These are phyloP conservation scores for Hippocampus mohnikei DNA, from an alignment of 2,113 vertebrate genomes.

Conservation along the genomic window DNA sequence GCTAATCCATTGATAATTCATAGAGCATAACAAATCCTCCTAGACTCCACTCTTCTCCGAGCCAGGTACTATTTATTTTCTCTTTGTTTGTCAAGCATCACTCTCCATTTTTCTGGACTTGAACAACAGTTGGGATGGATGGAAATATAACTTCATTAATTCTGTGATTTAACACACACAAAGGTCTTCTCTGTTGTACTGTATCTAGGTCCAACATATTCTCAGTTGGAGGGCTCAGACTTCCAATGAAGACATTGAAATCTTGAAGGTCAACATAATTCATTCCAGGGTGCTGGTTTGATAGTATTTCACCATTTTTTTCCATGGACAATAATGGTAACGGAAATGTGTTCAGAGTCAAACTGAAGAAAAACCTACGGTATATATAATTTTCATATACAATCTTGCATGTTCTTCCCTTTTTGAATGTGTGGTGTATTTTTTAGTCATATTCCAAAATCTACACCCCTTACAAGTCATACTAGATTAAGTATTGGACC, in stretches of 20 bases:
- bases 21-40: constrained; percentile 8
- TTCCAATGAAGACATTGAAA: neutral
- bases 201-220: neutral
- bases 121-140: neutral
- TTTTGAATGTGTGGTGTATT: neutral
- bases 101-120: neutral
- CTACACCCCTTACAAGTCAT: neutral
- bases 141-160: neutral
- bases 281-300: neutral
- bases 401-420: neutral
- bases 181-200: neutral
- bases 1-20: constrained; percentile 25
- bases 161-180: neutral
- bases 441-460: neutral
- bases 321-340: neutral
- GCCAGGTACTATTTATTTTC: neutral
- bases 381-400: neutral
- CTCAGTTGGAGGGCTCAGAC: neutral
- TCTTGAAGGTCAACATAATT: neutral
- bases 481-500: neutral
- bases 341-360: neutral
- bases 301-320: neutral
- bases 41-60: constrained; percentile 9
- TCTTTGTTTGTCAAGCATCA: neutral
- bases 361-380: neutral